A percentile compares a stretch with the other conserved stretches of the same genome.
Evolutionary conservation across 2,797 vertebrate species (phyloP).

Genomic region (Xenops minutus): DNA sequence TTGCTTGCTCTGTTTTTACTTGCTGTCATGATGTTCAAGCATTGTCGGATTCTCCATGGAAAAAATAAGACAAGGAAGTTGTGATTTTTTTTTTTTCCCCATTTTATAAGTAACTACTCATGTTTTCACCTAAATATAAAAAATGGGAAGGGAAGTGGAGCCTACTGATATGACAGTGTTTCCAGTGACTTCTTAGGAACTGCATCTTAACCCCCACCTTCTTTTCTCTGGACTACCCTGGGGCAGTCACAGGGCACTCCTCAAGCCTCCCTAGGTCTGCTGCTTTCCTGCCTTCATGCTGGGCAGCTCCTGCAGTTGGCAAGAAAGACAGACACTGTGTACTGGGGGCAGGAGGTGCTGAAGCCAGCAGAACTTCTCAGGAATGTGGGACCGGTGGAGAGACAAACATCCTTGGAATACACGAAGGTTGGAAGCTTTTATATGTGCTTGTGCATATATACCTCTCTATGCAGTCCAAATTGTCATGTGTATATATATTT

Average conservation of each 20-base stretch:
- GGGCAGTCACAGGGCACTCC: not conserved
- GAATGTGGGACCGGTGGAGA: conserved; percentile 77
- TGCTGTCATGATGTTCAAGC: not conserved
- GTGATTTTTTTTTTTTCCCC: too few species aligned
- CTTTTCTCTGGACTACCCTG: not conserved
- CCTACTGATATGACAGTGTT: not conserved
- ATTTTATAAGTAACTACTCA: not conserved
- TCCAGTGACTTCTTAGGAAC: conserved; percentile 35
- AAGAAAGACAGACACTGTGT: not conserved
- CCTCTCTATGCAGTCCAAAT: not conserved
- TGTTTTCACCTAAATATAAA: conserved; percentile 40
- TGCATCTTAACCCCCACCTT: not conserved
- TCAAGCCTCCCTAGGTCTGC: not conserved
- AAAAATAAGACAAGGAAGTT: not conserved
- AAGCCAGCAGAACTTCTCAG: not conserved
- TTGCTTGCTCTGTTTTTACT: not conserved
- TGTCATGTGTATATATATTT: accelerated
- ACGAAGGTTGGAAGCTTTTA: conserved; percentile 61
- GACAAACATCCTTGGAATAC: conserved; percentile 72
- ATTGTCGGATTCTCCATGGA: not conserved
- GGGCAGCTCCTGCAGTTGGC: not conserved
- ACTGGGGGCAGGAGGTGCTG: not conserved
- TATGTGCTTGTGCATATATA: not conserved
- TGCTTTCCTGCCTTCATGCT: not conserved
- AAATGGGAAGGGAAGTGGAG: conserved; percentile 18